Evolutionary conservation across 2,113 vertebrate species (phyloP).

Genomic region (Opisthocomus hoazin): DNA sequence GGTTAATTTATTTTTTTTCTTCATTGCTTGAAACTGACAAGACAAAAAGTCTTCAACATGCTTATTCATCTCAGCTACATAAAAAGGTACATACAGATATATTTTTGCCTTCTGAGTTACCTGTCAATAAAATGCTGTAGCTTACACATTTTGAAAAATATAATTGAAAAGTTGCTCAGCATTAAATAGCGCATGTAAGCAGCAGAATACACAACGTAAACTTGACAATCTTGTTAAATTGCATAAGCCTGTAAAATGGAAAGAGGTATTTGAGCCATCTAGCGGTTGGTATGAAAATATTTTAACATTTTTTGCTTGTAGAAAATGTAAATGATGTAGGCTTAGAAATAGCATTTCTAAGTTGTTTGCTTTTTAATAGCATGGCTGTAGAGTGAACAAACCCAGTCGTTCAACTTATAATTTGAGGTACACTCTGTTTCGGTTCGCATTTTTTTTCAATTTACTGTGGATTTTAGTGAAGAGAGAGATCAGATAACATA

Average conservation of each 20-base stretch:
- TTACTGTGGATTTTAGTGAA: not conserved
- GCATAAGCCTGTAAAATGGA: not conserved
- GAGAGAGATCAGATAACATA: not conserved
- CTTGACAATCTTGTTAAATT: not conserved
- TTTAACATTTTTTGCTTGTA: not conserved
- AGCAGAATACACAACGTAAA: not conserved
- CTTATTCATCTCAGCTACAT: not conserved
- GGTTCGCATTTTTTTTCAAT: not conserved
- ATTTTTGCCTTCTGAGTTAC: not conserved
- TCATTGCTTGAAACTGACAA: not conserved
- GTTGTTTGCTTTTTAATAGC: not conserved
- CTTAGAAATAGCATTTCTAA: not conserved
- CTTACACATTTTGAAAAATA: not conserved
- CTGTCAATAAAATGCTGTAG: not conserved
- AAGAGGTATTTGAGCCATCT: slow-evolving; percentile 58
- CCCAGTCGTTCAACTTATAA: fast-evolving
- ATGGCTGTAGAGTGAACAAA: not conserved
- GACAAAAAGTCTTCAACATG: not conserved
- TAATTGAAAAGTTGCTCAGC: not conserved
- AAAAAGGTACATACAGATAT: not conserved
- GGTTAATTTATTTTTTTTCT: not conserved
- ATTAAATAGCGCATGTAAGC: not conserved
- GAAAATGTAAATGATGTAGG: not conserved
- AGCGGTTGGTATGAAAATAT: slow-evolving; percentile 48
- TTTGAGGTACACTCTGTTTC: not conserved